Percentiles rank a stretch among this genome's conserved stretches.
These are phyloP conservation scores for Troides helena DNA, from an alignment of 2,888 invertebrate species.

Conservation along the genomic window DNA sequence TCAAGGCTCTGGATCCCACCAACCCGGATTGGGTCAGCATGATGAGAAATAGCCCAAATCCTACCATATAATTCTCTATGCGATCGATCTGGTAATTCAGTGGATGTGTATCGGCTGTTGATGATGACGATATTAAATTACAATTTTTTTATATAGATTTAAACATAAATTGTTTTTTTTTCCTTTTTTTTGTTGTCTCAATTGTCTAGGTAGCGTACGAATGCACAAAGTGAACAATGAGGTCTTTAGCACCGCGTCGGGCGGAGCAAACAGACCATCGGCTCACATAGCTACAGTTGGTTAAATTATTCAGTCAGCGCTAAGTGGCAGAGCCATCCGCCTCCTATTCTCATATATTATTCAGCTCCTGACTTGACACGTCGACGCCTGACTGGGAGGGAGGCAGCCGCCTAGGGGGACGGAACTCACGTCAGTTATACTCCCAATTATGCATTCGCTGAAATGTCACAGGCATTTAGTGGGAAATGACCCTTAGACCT, in stretches of 20 bases:
- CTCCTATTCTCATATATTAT: constrained; percentile 71
- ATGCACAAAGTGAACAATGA: background rate
- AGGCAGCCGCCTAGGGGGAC: constrained; percentile 34
- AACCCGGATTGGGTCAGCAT: too few species aligned
- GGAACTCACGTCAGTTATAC: constrained; percentile 64
- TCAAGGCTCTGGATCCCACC: too few species aligned
- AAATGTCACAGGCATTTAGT: constrained; percentile 73
- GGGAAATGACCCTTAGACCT: constrained; percentile 74
- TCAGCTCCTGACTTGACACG: constrained; percentile 74
- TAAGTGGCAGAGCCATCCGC: constrained; percentile 76
- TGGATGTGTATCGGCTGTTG: too few species aligned
- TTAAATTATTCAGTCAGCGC: constrained; percentile 70
- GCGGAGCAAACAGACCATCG: constrained; percentile 41
- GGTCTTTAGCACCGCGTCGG: background rate
- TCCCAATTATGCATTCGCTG: constrained; percentile 75
- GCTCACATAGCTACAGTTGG: constrained; percentile 49
- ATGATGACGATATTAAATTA: too few species aligned
- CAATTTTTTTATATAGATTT: too few species aligned
- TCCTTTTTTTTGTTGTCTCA: background rate
- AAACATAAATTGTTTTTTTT: too few species aligned
- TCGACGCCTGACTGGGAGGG: constrained; percentile 61
- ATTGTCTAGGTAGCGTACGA: background rate
- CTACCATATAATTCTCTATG: too few species aligned
- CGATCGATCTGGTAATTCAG: too few species aligned
- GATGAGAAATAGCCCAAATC: too few species aligned